Evolutionary conservation across 2,888 invertebrate genomes (phyloP).

Genomic region (Polyommatus icarus): DNA sequence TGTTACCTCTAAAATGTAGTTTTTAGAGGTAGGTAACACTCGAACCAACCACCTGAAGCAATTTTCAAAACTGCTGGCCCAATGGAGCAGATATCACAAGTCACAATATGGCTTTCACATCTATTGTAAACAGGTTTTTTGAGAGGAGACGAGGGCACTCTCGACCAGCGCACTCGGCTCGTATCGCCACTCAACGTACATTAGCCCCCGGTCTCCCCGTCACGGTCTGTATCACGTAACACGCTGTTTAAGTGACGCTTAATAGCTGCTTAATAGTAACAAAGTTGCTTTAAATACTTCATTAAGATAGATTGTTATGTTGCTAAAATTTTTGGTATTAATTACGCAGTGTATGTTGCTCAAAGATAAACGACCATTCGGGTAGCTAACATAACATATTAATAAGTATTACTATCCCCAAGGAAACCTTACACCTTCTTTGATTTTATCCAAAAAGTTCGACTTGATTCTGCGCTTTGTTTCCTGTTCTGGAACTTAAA

Average conservation of each 20-base stretch:
- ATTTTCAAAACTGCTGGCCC: neutral
- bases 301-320: constrained; percentile 8
- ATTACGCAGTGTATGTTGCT: neutral
- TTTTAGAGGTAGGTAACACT: too few relatives aligned
- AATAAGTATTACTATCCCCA: too few relatives aligned
- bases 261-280: constrained; percentile 12
- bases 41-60: too few relatives aligned
- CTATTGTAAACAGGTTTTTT: constrained; percentile 38
- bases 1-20: too few relatives aligned
- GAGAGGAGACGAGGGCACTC: constrained; percentile 53
- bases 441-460: too few relatives aligned
- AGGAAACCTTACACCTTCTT: too few relatives aligned
- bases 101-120: neutral
- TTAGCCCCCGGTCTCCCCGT: constrained; percentile 9
- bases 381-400: too few relatives aligned
- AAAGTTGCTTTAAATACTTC: constrained; percentile 24
- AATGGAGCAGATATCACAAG: neutral
- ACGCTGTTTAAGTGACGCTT: neutral
- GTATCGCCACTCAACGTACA: constrained; percentile 50
- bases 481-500: too few relatives aligned
- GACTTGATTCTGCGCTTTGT: too few relatives aligned
- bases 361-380: neutral
- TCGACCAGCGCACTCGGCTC: constrained; percentile 63
- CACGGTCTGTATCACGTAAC: neutral
- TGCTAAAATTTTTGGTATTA: too few relatives aligned